Base-by-base conservation (phyloP, 2,797 vertebrate species). In the Melanotaenia maccullochi region DNA sequence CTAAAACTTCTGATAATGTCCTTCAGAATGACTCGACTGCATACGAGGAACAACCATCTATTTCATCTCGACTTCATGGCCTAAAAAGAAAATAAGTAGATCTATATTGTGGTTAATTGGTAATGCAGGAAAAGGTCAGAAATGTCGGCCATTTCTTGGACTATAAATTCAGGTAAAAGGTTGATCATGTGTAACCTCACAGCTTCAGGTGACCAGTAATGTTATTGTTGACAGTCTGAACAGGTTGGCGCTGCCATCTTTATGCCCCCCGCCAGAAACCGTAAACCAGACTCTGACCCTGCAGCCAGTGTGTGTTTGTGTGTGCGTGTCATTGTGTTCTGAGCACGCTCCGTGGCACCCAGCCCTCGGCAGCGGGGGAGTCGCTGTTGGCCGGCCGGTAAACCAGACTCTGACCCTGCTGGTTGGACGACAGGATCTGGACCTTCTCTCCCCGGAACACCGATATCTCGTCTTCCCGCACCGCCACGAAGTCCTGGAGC, bases 381-480 rank as follows among this genome's bases (percentile, higher is more conserved):
- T 95, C 96, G 78, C 96, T 96, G 3, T 96, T 97, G 67, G 97
- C 97, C 0, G 97, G 97, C 81, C 98, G 94, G 92, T 96, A 97
- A 51, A 99, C 98, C 92, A 99, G 94, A 91, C 96, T 96, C 96
- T 98, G 97, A 81, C 97, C 98, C 93, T 99, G 98, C 94, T 99
- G 98, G 92, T 99, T 99, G 92, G 97, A 87, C 16, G 97, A 95
- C 83, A 99, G 95, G 77, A 99, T 95, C 93, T 99, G 98, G 75
- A 99, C 97, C 90, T 95, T 95, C 91, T 99, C 97, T 1, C 97
- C 97, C 65, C 96, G 96, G 75, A 96, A 96, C 86, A 99, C 97
- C 2, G 96, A 97, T 84, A 99, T 98, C 91, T 99, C 98, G 14
- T 99, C 97, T 91, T 99, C 98, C 68, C 98, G 96, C 84, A 99